These are phyloP conservation scores for Sarcoramphus papa DNA, from an alignment of 2,797 vertebrate species.

Conservation along the genomic window DNA sequence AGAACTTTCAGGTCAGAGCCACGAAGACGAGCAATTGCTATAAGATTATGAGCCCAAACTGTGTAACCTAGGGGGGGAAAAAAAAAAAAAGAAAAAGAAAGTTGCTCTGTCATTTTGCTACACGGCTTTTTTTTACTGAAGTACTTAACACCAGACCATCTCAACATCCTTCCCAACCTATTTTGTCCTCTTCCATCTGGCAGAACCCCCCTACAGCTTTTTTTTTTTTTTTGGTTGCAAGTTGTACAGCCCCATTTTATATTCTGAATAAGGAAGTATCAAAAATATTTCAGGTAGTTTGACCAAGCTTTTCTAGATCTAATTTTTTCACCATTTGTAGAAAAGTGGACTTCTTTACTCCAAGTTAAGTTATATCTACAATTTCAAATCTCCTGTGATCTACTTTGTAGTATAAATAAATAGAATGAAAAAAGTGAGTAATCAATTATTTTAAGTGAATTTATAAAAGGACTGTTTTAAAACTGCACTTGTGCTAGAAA, in stretches of 20 bases:
- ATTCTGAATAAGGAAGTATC: not conserved
- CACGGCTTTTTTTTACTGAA: not conserved
- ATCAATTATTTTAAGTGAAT: not conserved
- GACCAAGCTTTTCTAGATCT: not conserved
- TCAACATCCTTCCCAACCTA: not conserved
- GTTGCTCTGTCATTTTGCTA: not conserved
- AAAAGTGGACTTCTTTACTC: not conserved
- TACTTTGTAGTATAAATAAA: not conserved
- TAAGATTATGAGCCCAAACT: slow-evolving; percentile 97
- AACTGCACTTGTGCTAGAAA: not conserved
- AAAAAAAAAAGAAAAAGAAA: not conserved
- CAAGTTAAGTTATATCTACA: not conserved
- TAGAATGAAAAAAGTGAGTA: not conserved
- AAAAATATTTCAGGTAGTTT: not conserved
- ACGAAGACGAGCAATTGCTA: slow-evolving; percentile 95
- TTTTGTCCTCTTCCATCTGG: not conserved
- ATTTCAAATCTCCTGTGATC: not conserved
- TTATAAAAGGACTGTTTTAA: not conserved
- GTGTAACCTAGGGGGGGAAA: slow-evolving; percentile 82
- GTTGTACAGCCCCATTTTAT: not conserved
- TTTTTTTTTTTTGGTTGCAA: not conserved
- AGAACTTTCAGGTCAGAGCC: slow-evolving; percentile 91
- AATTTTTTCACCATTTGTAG: not conserved
- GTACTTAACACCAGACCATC: not conserved
- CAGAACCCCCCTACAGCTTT: not conserved